Evolutionary conservation across 2,888 invertebrate genomes (phyloP), one percentile per base, ranked within the genome.

Genomic region (Philopedon plagiatum): DNA sequence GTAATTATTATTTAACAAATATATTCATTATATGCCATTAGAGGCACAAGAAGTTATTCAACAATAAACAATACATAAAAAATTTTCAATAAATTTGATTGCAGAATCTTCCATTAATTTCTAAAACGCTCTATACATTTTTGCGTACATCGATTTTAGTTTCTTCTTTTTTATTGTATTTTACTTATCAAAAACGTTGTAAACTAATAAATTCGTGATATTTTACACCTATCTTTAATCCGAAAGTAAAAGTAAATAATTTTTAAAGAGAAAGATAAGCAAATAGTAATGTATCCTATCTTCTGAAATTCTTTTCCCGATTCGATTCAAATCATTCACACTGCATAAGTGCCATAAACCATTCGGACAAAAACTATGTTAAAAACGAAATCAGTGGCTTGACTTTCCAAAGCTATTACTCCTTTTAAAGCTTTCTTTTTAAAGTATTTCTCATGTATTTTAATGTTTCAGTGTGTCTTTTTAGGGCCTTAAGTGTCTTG

Each of bases 381-480:
- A 60, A 60, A 61, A 60, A 60, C 67, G 5, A 44, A 67, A 60
- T 67, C 51, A 61, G 51, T 60, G 60, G 37, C 46, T 32, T 46
- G 64, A 29, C 19, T 49, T 46, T 49, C 19, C 18, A 39, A 64
- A 70, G 49, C 46, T 64, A 70, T 64, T 49, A 64, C 64, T 49
- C 56, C 64, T 58, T 58, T 70, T 70, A 64, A 70, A 70, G 57
- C 64, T n/a, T 57, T 70, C n/a, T n/a, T n/a, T n/a, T n/a, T n/a
- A n/a, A 70, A 63, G 46, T 58, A 64, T 58, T 63, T 70, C 49
- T 49, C 56, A 51, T 64, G 18, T 64, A 64, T 49, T 70, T 70
- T 63, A 18, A 62, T 44, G 70, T 58, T 46, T 34, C 61, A 63
- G 19, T 46, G 58, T 18, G 34, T 26, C 62, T 62, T 57, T 64